A percentile compares a stretch with the other conserved stretches of the same genome.
phyloP scores from a whole-genome alignment of 2,797 vertebrate species.

The Mionectes olivaceus region DNA sequence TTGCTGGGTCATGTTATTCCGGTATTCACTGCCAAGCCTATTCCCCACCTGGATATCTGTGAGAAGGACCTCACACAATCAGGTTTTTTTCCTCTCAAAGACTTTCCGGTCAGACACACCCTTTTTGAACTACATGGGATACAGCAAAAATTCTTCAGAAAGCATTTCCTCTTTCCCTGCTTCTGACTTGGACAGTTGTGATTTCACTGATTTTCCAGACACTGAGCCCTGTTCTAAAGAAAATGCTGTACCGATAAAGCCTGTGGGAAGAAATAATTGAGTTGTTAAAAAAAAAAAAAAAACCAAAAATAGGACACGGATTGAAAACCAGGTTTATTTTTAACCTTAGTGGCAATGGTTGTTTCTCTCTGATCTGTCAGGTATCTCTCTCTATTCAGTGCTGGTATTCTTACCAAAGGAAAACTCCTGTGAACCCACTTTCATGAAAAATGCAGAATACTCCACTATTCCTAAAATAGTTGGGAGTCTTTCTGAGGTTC shows the following conservation, averaged over 20 bases:
- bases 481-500: neutral
- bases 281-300: neutral
- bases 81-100: neutral
- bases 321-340: neutral
- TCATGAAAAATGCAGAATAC: neutral
- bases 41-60: conserved; percentile 29
- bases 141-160: neutral
- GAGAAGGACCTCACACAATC: conserved; percentile 47
- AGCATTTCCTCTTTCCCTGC: neutral
- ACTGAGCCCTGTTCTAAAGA: neutral
- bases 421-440: neutral
- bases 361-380: neutral
- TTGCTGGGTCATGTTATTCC: neutral
- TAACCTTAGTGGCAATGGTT: neutral
- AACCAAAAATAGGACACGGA: neutral
- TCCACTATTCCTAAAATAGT: neutral
- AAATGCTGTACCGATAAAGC: neutral
- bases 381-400: neutral
- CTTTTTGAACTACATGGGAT: neutral
- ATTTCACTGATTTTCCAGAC: neutral
- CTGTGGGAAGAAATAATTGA: neutral
- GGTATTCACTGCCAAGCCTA: neutral
- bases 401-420: neutral
- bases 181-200: conserved; percentile 6
- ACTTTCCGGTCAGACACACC: neutral